Base-by-base conservation (phyloP, 2,888 invertebrate species). In the Campoplex nolae region DNA sequence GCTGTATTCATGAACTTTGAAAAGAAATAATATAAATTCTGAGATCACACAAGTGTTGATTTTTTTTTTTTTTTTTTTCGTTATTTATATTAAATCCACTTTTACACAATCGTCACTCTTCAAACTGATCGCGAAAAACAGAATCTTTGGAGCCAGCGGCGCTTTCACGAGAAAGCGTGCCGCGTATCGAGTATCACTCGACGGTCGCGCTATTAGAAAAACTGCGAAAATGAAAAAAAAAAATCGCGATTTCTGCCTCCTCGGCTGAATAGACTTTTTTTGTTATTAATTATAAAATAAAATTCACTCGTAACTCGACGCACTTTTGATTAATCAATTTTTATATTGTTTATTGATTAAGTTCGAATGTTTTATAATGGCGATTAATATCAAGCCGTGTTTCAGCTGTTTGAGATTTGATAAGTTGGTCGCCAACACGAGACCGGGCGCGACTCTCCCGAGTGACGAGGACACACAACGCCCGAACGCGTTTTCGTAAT, bases 401-500 rank as follows among this genome's bases (percentile, higher is more conserved):
- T 82, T 79, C 70, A 84, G 68, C 81, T 78, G 79, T 70, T 48
- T 42, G 58, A 71, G 32, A 62, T 77, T 77, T 86, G 67, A 88
- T 86, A 68, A 58, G 58, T 56, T 58, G 70, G 42, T 78, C 89
- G 86, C 28, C 23, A 28, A 83, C 87, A 82, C 89, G 88, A 71
- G 70, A 86, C 84, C 85, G 89, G 84, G 85, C 78, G 54, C 78
- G 78, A 68, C 78, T 78, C 54, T 78, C 54, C 95, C 95, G 95
- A 90, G 92, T 93, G 85, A 90, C 92, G 93, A 76, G 76, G 65
- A 93, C 94, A 93, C 93, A 93, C 94, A 93, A 94, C 94, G 93
- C 94, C 94, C 93, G 93, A 92, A 92, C 93, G 94, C 93, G 95
- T 95, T 95, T 95, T 95, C 83, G 96, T 95, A 96, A 96, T 96